A percentile compares a stretch with the other conserved stretches of the same genome.
These are phyloP conservation scores for Phortica magna DNA, from an alignment of 2,888 invertebrate species.

Conservation along the genomic window DNA sequence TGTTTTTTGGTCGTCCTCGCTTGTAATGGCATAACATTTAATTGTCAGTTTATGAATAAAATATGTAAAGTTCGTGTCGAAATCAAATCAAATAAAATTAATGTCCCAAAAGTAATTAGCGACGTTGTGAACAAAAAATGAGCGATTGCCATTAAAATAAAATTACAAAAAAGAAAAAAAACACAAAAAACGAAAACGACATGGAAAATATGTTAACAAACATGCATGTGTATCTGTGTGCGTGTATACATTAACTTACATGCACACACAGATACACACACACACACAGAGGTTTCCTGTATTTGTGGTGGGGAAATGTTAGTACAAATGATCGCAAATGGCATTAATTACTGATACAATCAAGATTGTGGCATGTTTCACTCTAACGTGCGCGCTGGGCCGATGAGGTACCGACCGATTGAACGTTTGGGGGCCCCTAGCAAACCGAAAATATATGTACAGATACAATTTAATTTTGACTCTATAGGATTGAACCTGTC, in stretches of 20 bases:
- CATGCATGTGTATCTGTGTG: slow-evolving; percentile 26
- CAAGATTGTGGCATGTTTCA: not conserved
- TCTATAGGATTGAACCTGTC: slow-evolving; percentile 50
- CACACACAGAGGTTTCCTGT: slow-evolving; percentile 14
- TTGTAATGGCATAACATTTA: slow-evolving; percentile 13
- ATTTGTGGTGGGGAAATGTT: slow-evolving; percentile 8
- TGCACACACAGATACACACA: slow-evolving; percentile 15
- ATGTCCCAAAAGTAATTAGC: slow-evolving; percentile 43
- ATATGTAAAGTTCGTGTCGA: slow-evolving; percentile 40
- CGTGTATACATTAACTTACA: not conserved
- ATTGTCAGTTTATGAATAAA: slow-evolving; percentile 37
- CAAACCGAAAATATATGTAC: not conserved
- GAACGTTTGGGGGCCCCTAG: not conserved
- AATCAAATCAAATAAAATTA: slow-evolving; percentile 44
- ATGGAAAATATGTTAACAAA: slow-evolving; percentile 53
- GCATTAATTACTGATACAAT: slow-evolving; percentile 40
- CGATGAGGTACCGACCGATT: not conserved
- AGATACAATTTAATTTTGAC: not conserved
- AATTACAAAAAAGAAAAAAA: slow-evolving; percentile 38
- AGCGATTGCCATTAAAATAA: slow-evolving; percentile 44
- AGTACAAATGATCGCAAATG: slow-evolving; percentile 41
- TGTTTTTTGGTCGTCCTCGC: not conserved
- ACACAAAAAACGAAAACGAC: slow-evolving; percentile 39
- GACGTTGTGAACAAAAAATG: slow-evolving; percentile 32
- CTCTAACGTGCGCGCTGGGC: not conserved